Base-by-base conservation (phyloP, 2,797 vertebrate genomes). In the Hephaestus fuliginosus region DNA sequence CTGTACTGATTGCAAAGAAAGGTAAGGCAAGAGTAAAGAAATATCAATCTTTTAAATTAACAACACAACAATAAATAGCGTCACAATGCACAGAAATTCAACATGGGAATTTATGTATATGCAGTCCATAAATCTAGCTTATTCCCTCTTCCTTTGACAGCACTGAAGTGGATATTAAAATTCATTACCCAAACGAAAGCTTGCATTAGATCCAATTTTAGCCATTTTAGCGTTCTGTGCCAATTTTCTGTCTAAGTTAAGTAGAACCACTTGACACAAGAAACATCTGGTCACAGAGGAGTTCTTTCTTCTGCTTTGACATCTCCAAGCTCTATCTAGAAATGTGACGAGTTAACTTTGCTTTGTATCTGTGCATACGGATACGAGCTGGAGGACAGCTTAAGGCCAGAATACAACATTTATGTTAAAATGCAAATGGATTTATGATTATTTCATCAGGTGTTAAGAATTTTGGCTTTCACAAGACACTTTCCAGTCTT, bases 91-190 rank as follows among this genome's bases (percentile, higher is more conserved):
- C 48, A 15, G 3, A 63, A 70, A 56, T 46, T 53, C 51, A 79
- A 44, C 68, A 63, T 55, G 22, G 1, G 72, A 65, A 81, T 83
- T 52, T 78, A 84, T 87, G 81, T 81, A 62, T 58, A 75, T 68
- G 65, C 74, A 74, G 60, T 56, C 74, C 76, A 88, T 86, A 81
- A 83, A 89, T 88, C 46, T 58, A 79, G 44, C 28, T 25, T 48
- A 75, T 70, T 68, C 18, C 33, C 53, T 57, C 66, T 69, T 83
- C 60, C 49, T 66, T 60, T 90, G 88, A 90, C 87, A 86, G 86
- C 85, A 87, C 85, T 58, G 63, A 81, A 91, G 89, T 91, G 89
- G 76, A 82, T 84, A 91, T 93, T 88, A 91, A 93, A 91, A 93
- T 93, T 92, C 87, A 94, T 93, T 88, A 82, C 56, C 53, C 36